A percentile compares a stretch with the other conserved stretches of the same genome.
Conservation (phyloP, 2,797 vertebrate species). For the Lophotriccus pileatus region DNA sequence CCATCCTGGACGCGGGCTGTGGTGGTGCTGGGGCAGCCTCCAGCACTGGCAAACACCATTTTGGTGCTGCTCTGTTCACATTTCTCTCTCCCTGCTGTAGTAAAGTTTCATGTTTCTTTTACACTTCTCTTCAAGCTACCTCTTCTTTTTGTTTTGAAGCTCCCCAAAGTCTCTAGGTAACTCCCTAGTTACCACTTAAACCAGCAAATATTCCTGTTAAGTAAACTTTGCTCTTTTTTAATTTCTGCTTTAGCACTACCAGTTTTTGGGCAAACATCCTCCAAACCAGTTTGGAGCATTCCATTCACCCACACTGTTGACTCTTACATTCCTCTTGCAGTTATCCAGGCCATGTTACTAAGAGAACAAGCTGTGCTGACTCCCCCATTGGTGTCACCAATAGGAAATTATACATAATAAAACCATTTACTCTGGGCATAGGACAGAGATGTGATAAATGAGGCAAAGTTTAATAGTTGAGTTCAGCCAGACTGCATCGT, state of each 20-base stretch:
- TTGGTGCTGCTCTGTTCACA: neutral
- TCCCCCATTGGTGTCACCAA: neutral
- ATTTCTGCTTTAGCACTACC: neutral
- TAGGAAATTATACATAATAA: neutral
- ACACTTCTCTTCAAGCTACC: neutral
- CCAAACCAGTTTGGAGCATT: neutral
- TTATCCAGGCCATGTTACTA: neutral
- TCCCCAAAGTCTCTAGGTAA: neutral
- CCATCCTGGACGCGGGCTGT: too few species aligned
- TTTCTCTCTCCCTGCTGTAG: neutral
- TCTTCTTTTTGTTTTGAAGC: neutral
- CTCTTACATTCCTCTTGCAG: neutral
- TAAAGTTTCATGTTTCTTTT: neutral
- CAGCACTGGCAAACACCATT: neutral
- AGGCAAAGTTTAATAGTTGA: neutral
- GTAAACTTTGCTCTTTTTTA: neutral
- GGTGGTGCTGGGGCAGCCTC: neutral
- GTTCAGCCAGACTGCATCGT: neutral
- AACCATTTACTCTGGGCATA: neutral
- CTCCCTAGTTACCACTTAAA: neutral
- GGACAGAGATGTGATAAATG: neutral
- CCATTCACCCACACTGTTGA: neutral
- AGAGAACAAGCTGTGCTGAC: accelerated
- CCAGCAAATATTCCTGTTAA: neutral
- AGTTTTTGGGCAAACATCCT: neutral